Conservation (phyloP, 1,140 invertebrate species). For the Lysiphlebus fabarum region DNA sequence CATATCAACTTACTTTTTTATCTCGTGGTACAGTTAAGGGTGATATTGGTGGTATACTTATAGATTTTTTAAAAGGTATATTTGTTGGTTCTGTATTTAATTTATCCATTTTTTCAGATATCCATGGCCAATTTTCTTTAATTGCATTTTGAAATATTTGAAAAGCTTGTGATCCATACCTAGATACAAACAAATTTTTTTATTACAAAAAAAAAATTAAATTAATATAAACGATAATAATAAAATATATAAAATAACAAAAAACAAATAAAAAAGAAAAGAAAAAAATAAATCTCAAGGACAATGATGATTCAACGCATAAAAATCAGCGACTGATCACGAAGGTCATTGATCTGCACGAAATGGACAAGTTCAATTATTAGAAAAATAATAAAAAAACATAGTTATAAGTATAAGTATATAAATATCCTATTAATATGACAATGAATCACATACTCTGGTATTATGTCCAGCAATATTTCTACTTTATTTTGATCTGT, state of each 20-base stretch:
- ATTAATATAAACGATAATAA: no score
- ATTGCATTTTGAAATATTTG: constrained; percentile 41
- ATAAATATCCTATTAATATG: no score
- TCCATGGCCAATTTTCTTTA: constrained; percentile 43
- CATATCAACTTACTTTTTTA: constrained; percentile 40
- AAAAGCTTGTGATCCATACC: constrained; percentile 42
- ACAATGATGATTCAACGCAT: no score
- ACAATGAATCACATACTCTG: constrained; percentile 32
- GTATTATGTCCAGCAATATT: constrained; percentile 41
- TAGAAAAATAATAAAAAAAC: no score
- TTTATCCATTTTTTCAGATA: constrained; percentile 41
- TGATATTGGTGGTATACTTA: constrained; percentile 44
- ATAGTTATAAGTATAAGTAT: no score
- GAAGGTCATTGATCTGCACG: no score
- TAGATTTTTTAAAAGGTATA: constrained; percentile 27
- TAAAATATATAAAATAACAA: no score
- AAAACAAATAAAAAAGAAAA: no score
- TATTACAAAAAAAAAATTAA: no score
- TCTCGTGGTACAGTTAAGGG: constrained; percentile 42
- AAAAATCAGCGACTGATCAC: no score
- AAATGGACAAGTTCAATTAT: no score
- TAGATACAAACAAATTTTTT: constrained; percentile 13
- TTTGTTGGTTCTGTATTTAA: constrained; percentile 19
- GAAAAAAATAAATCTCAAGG: no score
- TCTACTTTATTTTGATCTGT: constrained; percentile 32